Conservation (phyloP, 2,113 vertebrate species). For the Morone saxatilis region DNA sequence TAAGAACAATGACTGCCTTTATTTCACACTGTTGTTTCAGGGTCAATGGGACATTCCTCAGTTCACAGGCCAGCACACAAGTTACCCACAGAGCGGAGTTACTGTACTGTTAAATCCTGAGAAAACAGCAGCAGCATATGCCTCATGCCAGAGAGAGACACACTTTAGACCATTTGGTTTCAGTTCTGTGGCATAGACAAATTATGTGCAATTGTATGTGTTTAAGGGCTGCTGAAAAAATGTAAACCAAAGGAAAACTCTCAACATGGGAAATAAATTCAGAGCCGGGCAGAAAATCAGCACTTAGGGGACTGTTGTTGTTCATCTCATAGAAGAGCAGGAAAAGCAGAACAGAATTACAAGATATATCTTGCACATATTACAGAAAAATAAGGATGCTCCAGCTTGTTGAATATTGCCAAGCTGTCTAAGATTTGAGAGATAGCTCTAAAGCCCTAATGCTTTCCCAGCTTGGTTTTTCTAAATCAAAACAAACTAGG, state of each 20-base stretch:
- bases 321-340: slow-evolving; percentile 34
- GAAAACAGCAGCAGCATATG: slow-evolving; percentile 21
- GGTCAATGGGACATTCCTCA: slow-evolving; percentile 78
- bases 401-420: background rate
- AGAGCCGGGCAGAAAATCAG: slow-evolving; percentile 30
- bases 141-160: slow-evolving; percentile 1
- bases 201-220: slow-evolving; percentile 32
- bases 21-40: slow-evolving; percentile 67
- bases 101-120: slow-evolving; percentile 59
- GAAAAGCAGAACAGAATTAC: slow-evolving; percentile 27
- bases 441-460: background rate
- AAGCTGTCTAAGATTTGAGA: background rate
- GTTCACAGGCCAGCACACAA: slow-evolving; percentile 64
- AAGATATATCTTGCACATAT: slow-evolving; percentile 18
- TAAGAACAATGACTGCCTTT: slow-evolving; percentile 77
- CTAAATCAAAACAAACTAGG: background rate
- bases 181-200: slow-evolving; percentile 26
- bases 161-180: slow-evolving; percentile 29
- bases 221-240: slow-evolving; percentile 50
- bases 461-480: background rate
- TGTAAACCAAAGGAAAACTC: slow-evolving; percentile 39
- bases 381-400: background rate
- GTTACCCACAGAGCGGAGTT: slow-evolving; percentile 50
- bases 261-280: slow-evolving; percentile 44
- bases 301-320: slow-evolving; percentile 30